phyloP scores from a whole-genome alignment of 2,888 invertebrate species.

The Xestia rhomboidea region DNA sequence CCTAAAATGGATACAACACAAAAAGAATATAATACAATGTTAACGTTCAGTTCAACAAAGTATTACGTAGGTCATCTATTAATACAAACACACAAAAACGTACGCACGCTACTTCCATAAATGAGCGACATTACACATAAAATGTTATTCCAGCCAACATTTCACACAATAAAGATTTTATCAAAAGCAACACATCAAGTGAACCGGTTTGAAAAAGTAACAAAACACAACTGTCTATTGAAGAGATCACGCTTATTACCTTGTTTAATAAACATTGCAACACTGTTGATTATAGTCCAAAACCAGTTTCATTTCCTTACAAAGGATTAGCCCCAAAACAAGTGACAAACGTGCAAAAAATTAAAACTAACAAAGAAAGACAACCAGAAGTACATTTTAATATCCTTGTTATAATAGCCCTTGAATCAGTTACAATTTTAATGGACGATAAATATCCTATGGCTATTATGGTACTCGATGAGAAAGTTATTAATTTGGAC shows the following conservation, averaged over 20 bases:
- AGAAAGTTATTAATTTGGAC: constrained; percentile 85
- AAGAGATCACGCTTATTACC: constrained; percentile 84
- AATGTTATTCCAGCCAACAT: constrained; percentile 38
- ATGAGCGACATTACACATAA: constrained; percentile 38
- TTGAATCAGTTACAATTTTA: constrained; percentile 85
- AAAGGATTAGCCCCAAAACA: constrained; percentile 68
- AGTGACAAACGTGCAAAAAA: constrained; percentile 83
- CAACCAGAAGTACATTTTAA: constrained; percentile 87
- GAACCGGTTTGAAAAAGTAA: constrained; percentile 72
- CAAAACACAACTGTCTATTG: constrained; percentile 71
- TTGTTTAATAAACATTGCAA: constrained; percentile 90
- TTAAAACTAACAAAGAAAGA: constrained; percentile 80
- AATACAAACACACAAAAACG: background rate
- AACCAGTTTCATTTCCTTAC: constrained; percentile 80
- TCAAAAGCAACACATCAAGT: constrained; percentile 63
- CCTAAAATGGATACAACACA: no score
- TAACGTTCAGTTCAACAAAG: background rate
- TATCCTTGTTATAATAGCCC: constrained; percentile 79
- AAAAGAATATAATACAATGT: background rate
- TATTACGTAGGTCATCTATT: background rate
- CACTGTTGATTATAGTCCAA: constrained; percentile 85
- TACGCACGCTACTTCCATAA: constrained; percentile 10
- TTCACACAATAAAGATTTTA: constrained; percentile 66
- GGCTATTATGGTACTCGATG: constrained; percentile 80
- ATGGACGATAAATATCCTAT: constrained; percentile 82